Conservation (phyloP, 2,888 invertebrate species). For the Rotaria macrura region DNA sequence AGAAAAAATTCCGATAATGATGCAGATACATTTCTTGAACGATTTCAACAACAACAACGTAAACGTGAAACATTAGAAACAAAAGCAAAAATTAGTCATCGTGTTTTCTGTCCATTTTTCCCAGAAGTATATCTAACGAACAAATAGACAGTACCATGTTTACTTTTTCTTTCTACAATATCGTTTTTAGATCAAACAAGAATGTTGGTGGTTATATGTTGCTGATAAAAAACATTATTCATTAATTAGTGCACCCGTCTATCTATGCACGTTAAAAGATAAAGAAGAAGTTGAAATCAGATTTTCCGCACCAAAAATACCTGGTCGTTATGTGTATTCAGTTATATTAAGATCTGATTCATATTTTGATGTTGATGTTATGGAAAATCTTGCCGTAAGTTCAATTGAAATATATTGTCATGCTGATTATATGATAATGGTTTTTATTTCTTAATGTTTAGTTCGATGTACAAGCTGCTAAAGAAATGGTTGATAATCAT, state of each 20-base stretch:
- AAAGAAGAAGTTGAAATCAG: constrained; percentile 82
- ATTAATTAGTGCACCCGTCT: constrained; percentile 79
- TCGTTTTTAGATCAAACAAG: constrained; percentile 67
- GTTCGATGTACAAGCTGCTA: constrained; percentile 90
- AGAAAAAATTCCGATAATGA: neutral
- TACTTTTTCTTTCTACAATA: constrained; percentile 15
- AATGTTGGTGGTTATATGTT: constrained; percentile 99
- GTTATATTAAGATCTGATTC: constrained; percentile 89
- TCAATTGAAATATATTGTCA: neutral
- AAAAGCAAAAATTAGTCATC: constrained; percentile 80
- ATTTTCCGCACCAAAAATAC: constrained; percentile 88
- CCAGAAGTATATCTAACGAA: constrained; percentile 60
- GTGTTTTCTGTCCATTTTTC: constrained; percentile 91
- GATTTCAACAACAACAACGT: constrained; percentile 69
- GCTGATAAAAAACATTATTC: constrained; percentile 84
- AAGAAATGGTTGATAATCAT: constrained; percentile 71
- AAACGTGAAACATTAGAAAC: constrained; percentile 74
- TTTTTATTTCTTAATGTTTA: constrained; percentile 42
- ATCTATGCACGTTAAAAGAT: constrained; percentile 79
- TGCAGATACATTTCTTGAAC: constrained; percentile 50
- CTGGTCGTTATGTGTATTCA: constrained; percentile 76
- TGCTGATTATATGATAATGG: too few relatives aligned
- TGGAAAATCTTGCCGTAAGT: constrained; percentile 72
- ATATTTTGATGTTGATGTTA: constrained; percentile 89
- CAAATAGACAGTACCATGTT: neutral